Base-by-base conservation (phyloP, 2,888 invertebrate genomes). In the Hirtodrosophila alboralis region DNA sequence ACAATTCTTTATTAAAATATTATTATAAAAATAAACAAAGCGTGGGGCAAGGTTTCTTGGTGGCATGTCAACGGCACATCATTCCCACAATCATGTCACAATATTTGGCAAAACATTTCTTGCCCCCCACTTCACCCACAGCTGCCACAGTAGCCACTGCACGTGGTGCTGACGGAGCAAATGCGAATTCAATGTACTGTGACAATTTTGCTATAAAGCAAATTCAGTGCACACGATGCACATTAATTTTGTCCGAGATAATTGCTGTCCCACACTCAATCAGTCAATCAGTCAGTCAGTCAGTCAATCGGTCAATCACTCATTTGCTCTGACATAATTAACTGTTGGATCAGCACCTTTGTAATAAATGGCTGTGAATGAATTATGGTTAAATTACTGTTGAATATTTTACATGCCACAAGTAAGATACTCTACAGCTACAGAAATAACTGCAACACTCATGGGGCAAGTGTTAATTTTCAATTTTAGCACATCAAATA, bases 231-330 rank as follows among this genome's bases (percentile, higher is more conserved):
- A 67, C 71, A 76, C 56, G 59, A 27, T 65, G 71, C 79, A 74
- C 84, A 76, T 84, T 76, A 69, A 74, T 71, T 70, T 53, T 5
- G 30, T 13, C 44, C 18, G 36, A 37, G 53, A 53, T 66, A 66
- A 69, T 69, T 69, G 60, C 47, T 45, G 54, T 6, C 53, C 36
- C 59, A 64, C 45, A 28, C 43, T 38, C 52, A 47, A 37, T 44
- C 60, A 43, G 13, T 43, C 47, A 43, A 26, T 13, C 47, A 18
- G 10, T 34, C 33, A 27, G 1, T 12, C 27, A 5, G 18, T 18
- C 18, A 10, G 21, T 16, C 47, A 45, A 13, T 37, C 44, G 12
- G 27, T 27, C 64, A 45, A 12, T 12, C 21, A 14, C 16, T 37
- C 23, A 23, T 61, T 57, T 59, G 62, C n/a, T 43, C 1, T 45